A percentile compares a stretch with the other conserved stretches of the same genome.
Evolutionary conservation across 2,797 vertebrate species (phyloP).

Genomic region (Gephyroberyx darwinii): DNA sequence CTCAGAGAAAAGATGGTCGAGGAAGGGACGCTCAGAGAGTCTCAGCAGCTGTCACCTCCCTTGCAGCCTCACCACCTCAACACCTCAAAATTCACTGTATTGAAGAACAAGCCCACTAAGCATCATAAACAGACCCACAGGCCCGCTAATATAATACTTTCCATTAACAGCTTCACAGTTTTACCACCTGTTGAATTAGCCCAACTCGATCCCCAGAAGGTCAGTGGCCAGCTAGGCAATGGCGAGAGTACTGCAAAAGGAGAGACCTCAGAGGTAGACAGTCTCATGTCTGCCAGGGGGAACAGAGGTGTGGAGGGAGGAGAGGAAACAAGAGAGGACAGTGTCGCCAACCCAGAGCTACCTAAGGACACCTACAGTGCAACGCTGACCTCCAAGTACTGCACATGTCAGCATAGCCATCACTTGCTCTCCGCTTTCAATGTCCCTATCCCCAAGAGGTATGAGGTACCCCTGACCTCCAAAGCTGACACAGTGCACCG

Average conservation of each 20-base stretch:
- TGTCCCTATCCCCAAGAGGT: constrained; percentile 51
- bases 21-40: constrained; percentile 7
- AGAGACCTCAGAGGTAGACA: constrained; percentile 24
- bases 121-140: constrained; percentile 38
- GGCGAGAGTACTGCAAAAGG: constrained; percentile 16
- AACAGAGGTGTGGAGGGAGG: constrained; percentile 17
- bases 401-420: constrained; percentile 61
- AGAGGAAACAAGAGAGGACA: constrained; percentile 27
- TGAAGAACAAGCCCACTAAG: constrained; percentile 38
- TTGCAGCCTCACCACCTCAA: constrained; percentile 3
- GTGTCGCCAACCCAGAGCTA: constrained; percentile 16
- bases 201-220: constrained; percentile 26
- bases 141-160: constrained; percentile 42
- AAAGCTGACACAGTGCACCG: constrained; percentile 41
- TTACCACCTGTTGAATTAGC: constrained; percentile 74
- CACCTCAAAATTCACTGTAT: constrained; percentile 30
- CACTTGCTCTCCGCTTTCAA: constrained; percentile 47
- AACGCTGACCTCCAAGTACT: constrained; percentile 42
- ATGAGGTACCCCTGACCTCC: constrained; percentile 34
- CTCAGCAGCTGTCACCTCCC: constrained; percentile 11
- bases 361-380: not conserved
- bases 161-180: constrained; percentile 73
- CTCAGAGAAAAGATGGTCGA: constrained; percentile 34
- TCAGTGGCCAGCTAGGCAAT: constrained; percentile 7
- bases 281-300: constrained; percentile 31